Evolutionary conservation across 2,113 vertebrate genomes (phyloP).

Genomic region (Erinaceus europaeus): DNA sequence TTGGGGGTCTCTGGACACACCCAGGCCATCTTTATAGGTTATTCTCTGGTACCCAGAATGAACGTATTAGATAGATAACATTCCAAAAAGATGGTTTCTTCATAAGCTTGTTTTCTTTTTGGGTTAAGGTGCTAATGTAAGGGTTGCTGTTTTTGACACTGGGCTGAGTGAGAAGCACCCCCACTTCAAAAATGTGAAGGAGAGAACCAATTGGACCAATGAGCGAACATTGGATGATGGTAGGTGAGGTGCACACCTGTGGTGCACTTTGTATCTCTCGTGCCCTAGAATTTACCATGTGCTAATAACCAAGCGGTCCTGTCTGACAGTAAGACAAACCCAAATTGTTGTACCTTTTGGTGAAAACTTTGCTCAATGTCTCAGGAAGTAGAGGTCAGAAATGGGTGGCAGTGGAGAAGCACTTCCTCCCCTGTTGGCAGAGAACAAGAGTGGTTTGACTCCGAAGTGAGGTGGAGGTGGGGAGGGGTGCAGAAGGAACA

Average conservation of each 20-base stretch:
- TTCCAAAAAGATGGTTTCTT: background rate
- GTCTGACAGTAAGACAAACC: background rate
- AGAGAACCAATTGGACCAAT: constrained; percentile 99
- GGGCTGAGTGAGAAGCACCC: constrained; percentile 98
- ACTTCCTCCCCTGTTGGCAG: no score
- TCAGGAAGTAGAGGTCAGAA: background rate
- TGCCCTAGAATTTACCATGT: background rate
- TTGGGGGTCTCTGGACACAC: background rate
- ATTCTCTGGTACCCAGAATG: background rate
- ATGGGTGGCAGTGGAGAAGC: background rate
- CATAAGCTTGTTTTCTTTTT: background rate
- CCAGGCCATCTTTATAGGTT: accelerated
- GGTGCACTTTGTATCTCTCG: background rate
- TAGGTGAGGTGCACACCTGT: constrained; percentile 71
- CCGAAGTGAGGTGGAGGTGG: background rate
- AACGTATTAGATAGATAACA: background rate
- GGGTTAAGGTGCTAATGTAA: constrained; percentile 90
- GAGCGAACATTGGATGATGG: constrained; percentile 98
- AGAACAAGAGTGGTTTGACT: accelerated
- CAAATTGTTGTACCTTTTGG: background rate
- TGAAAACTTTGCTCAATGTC: background rate
- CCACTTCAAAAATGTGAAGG: constrained; percentile 99
- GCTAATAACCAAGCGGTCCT: background rate
- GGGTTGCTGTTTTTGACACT: constrained; percentile 98
- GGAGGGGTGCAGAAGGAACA: no score